Percentiles rank a stretch among this genome's conserved stretches.
phyloP scores from a whole-genome alignment of 2,113 vertebrate genomes.

The Istiophorus platypterus region DNA sequence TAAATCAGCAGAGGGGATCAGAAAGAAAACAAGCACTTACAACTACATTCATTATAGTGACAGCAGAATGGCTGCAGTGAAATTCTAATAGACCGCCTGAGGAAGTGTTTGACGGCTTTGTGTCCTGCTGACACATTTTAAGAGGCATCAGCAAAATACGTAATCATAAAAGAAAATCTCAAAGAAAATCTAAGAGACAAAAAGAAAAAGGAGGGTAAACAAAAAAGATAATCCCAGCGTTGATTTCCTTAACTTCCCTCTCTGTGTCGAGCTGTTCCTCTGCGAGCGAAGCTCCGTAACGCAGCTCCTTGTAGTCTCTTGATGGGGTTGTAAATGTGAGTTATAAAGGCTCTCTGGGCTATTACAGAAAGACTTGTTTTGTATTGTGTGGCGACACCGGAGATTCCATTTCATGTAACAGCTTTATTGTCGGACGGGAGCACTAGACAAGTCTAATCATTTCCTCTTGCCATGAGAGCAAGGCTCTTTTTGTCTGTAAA shows the following conservation, averaged over 20 bases:
- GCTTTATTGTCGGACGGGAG: constrained; percentile 35
- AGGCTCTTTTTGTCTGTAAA: constrained; percentile 21
- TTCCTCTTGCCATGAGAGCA: not conserved
- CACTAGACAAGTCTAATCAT: constrained; percentile 25
- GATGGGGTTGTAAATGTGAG: not conserved
- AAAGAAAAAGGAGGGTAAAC: too few species aligned
- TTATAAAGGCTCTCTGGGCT: not conserved
- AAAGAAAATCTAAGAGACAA: not conserved
- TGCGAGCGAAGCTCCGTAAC: not conserved
- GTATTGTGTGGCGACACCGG: constrained; percentile 21
- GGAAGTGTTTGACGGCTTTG: not conserved
- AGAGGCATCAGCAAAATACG: not conserved
- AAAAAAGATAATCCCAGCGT: too few species aligned
- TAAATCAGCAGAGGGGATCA: not conserved
- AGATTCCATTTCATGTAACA: constrained; percentile 33
- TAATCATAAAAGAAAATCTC: not conserved
- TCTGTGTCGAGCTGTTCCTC: not conserved
- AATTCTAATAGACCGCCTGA: not conserved
- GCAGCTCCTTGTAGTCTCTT: not conserved
- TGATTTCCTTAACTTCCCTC: not conserved
- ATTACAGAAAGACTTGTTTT: constrained; percentile 4
- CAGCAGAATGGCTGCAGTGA: not conserved
- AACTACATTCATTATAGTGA: too few species aligned
- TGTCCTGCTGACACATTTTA: not conserved
- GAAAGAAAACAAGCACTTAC: too few species aligned